These are phyloP conservation scores for Neogale vison DNA, from an alignment of 2,113 vertebrate species.

Conservation along the genomic window DNA sequence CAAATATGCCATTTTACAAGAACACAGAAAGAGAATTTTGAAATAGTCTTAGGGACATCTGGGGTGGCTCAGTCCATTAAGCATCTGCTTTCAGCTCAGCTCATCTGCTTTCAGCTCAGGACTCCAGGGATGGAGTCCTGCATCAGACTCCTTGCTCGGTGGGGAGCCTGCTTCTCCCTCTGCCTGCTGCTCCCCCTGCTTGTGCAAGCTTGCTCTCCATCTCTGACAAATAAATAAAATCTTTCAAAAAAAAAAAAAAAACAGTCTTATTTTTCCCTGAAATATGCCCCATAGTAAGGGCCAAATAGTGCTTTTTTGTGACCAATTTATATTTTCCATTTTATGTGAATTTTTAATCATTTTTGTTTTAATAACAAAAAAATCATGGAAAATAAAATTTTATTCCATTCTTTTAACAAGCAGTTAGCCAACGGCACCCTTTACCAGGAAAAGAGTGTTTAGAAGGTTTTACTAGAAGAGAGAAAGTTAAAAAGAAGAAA, in stretches of 20 bases:
- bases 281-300: background rate
- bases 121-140: too few relatives aligned
- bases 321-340: background rate
- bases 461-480: background rate
- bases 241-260: too few relatives aligned
- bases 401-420: slow-evolving; percentile 2
- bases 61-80: too few relatives aligned
- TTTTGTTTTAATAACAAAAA: background rate
- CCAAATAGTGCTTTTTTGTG: too few relatives aligned
- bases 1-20: slow-evolving; percentile 7
- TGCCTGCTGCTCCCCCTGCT: too few relatives aligned
- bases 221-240: too few relatives aligned
- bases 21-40: background rate
- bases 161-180: too few relatives aligned
- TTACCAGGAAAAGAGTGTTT: background rate
- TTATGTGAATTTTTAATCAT: background rate
- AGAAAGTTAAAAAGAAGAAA: background rate
- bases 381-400: background rate
- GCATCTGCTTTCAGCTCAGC: too few relatives aligned
- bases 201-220: too few relatives aligned
- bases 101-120: too few relatives aligned
- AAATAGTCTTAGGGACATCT: background rate
- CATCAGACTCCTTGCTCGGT: too few relatives aligned
- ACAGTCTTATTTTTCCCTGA: background rate
- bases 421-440: background rate